phyloP scores from a whole-genome alignment of 2,113 vertebrate genomes.

The Poeciliopsis retropinna region DNA sequence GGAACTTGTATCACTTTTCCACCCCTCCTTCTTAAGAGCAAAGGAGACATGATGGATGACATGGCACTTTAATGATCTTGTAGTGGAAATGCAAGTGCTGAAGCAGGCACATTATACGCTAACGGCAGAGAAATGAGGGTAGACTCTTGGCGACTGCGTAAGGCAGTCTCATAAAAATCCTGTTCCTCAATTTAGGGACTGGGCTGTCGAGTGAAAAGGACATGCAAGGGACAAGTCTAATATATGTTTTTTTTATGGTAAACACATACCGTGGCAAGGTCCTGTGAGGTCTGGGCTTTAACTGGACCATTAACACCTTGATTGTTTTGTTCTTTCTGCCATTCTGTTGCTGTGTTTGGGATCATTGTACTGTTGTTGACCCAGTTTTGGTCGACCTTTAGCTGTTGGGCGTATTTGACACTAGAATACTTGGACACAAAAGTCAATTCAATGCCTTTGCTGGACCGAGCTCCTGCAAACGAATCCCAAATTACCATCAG shows the following conservation, averaged over 20 bases:
- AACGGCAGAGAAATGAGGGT: slow-evolving; percentile 48
- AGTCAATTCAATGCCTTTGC: not conserved
- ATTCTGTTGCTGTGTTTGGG: not conserved
- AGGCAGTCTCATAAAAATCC: slow-evolving; percentile 27
- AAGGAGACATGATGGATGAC: slow-evolving; percentile 63
- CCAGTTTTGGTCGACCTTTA: not conserved
- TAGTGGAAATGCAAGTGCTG: slow-evolving; percentile 55
- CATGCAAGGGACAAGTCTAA: slow-evolving; percentile 23
- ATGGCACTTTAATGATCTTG: slow-evolving; percentile 59
- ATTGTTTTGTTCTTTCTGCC: not conserved
- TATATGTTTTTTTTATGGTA: slow-evolving; percentile 4
- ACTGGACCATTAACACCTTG: not conserved
- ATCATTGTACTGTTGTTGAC: not conserved
- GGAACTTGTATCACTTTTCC: slow-evolving; percentile 4
- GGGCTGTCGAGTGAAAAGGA: slow-evolving; percentile 34
- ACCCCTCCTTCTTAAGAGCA: slow-evolving; percentile 16
- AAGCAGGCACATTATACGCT: slow-evolving; percentile 54
- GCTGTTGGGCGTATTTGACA: too few relatives aligned
- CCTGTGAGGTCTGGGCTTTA: not conserved
- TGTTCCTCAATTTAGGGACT: slow-evolving; percentile 40
- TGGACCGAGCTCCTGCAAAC: too few relatives aligned
- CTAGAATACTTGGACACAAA: not conserved
- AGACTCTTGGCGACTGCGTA: slow-evolving; percentile 26
- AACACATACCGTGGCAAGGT: slow-evolving; percentile 1
- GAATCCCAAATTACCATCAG: too few relatives aligned